These are phyloP conservation scores for Diorhabda elongata DNA, from an alignment of 1,140 invertebrate genomes.

Conservation along the genomic window DNA sequence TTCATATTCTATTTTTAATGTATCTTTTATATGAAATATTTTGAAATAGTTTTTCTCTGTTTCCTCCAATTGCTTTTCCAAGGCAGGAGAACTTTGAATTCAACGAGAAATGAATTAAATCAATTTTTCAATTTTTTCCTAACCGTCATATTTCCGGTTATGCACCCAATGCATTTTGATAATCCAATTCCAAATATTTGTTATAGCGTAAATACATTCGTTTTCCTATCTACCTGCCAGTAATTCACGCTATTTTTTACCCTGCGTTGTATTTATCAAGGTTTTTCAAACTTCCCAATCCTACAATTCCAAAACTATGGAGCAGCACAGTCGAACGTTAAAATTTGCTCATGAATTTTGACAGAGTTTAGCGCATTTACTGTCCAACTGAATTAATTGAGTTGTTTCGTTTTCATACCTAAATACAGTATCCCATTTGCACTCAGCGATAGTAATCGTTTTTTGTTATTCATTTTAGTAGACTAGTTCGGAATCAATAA, in stretches of 20 bases:
- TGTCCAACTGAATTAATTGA: background rate
- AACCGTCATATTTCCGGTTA: too few relatives aligned
- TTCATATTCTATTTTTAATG: too few relatives aligned
- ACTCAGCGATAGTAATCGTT: background rate
- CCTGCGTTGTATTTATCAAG: background rate
- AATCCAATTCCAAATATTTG: too few relatives aligned
- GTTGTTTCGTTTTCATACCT: background rate
- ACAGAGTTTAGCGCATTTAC: background rate
- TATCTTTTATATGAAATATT: too few relatives aligned
- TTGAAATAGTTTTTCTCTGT: too few relatives aligned
- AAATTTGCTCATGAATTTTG: background rate
- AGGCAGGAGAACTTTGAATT: too few relatives aligned
- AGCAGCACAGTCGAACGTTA: background rate
- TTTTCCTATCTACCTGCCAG: background rate
- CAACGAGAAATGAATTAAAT: too few relatives aligned
- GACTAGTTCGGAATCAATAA: background rate
- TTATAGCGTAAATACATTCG: too few relatives aligned
- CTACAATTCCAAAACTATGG: too few relatives aligned
- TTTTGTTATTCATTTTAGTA: background rate
- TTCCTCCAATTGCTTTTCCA: too few relatives aligned
- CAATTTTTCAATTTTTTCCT: too few relatives aligned
- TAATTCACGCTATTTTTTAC: background rate
- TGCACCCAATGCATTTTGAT: too few relatives aligned
- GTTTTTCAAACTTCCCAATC: background rate
- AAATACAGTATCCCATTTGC: conserved; percentile 2